Evolutionary conservation across 2,113 vertebrate genomes (phyloP), one percentile per base, ranked within the genome.

Genomic region (Propithecus coquereli): DNA sequence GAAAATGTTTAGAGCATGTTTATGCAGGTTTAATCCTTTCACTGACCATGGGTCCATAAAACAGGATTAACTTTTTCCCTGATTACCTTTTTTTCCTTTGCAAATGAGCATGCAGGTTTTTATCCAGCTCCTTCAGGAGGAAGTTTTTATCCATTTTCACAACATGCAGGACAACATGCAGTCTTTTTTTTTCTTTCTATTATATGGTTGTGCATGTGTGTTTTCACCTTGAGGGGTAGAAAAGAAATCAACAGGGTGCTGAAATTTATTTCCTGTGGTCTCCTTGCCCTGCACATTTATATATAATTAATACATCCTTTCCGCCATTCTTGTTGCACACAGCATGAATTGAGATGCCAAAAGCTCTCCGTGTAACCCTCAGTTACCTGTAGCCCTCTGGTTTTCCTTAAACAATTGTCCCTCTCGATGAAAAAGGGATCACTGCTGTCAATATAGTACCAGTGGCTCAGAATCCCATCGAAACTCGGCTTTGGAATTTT

Each of bases 11-110:
- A n/a, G 45, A 92, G 22, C 14, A 50, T 87, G 59, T 83, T 94
- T 94, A 85, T 59, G 43, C 14, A 90, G 18, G 20, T 71, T 94
- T 95, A 90, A 94, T 95, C 32, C 61, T 30, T 90, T 91, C 65
- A 32, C 74, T 96, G 92, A 57, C 13, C 81, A 81, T 71, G 95
- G 57, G 40, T 71, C 43, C 70, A 74, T 90, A 95, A 95, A 94
- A 92, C 6, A 57, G n/a, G 80, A 96, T 94, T 84, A 96, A 81
- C 1, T 22, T 94, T 81, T 91, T 59, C 54, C 45, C 30, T 82
- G 65, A 96, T 95, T 92, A 82, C 79, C 47, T 71, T 87, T 74
- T 83, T 94, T 70, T 85, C 54, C 25, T 81, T 9, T 5, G 11
- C 25, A 91, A 71, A 76, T 37, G 34, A 87, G 13, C 50, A 81